phyloP scores from a whole-genome alignment of 2,113 vertebrate genomes.

The Clarias gariepinus region DNA sequence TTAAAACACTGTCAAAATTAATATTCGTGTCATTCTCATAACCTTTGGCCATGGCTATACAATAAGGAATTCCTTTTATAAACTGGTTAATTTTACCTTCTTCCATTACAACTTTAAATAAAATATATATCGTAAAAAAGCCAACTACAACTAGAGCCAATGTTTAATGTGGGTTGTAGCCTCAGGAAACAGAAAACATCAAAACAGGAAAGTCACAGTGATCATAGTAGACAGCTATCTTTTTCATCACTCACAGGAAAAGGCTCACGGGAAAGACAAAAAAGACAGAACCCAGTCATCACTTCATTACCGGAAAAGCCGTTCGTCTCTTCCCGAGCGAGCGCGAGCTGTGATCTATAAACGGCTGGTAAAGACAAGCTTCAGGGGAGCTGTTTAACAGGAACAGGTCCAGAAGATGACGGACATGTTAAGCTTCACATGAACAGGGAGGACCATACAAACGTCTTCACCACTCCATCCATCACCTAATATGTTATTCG shows the following conservation, averaged over 20 bases:
- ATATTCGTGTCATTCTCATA: no score
- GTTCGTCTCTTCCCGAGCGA: conserved; percentile 59
- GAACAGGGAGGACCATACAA: background rate
- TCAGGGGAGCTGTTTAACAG: conserved; percentile 32
- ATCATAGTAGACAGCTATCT: conserved; percentile 49
- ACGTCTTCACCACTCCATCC: background rate
- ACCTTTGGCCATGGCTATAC: no score
- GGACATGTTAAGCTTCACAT: conserved; percentile 32
- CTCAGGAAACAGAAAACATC: conserved; percentile 16
- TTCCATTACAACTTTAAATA: background rate
- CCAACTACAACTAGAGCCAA: background rate
- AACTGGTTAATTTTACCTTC: background rate
- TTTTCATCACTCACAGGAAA: conserved; percentile 56
- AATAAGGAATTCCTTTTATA: background rate
- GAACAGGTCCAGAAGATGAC: conserved; percentile 1
- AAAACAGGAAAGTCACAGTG: conserved; percentile 66
- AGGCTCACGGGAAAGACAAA: conserved; percentile 60
- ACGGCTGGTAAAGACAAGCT: conserved; percentile 49
- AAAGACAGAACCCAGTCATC: conserved; percentile 28
- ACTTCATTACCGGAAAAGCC: conserved; percentile 63
- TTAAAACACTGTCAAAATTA: no score
- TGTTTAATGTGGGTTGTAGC: background rate
- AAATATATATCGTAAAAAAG: no score
- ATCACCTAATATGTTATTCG: background rate
- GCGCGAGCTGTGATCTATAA: conserved; percentile 57